Percentiles rank a stretch among this genome's conserved stretches.
These are phyloP conservation scores for Protophormia terraenovae DNA, from an alignment of 2,888 invertebrate species.

Conservation along the genomic window DNA sequence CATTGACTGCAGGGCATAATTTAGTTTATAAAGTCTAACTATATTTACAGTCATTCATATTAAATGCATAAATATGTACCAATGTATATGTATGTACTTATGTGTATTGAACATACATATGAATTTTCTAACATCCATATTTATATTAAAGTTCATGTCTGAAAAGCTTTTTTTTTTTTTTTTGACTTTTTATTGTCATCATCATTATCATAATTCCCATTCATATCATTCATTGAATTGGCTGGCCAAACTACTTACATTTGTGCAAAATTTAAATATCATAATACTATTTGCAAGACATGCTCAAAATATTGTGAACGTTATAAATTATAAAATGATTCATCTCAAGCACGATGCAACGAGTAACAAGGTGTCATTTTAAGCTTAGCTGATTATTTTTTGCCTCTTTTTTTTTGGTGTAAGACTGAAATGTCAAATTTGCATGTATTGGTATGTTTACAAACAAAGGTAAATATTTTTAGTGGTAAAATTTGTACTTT, in stretches of 20 bases:
- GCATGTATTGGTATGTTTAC: no score
- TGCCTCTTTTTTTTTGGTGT: no score
- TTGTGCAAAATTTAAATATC: neutral
- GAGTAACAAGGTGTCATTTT: no score
- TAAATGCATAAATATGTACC: neutral
- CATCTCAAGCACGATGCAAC: no score
- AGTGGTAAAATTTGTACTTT: no score
- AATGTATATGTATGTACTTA: no score
- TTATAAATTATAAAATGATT: neutral
- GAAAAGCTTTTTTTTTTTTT: neutral
- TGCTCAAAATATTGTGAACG: neutral
- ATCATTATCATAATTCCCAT: neutral
- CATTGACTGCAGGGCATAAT: no score
- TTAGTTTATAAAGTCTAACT: neutral
- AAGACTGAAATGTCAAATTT: no score
- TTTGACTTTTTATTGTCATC: neutral
- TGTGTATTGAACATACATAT: no score
- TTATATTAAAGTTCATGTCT: neutral
- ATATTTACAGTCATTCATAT: neutral
- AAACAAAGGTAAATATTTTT: no score
- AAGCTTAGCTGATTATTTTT: no score
- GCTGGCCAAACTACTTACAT: neutral
- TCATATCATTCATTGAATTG: neutral
- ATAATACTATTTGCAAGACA: neutral
- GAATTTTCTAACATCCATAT: neutral